Percentiles rank a stretch among this genome's conserved stretches.
Conservation (phyloP, 2,113 vertebrate species). For the Sphaerodactylus townsendi region DNA sequence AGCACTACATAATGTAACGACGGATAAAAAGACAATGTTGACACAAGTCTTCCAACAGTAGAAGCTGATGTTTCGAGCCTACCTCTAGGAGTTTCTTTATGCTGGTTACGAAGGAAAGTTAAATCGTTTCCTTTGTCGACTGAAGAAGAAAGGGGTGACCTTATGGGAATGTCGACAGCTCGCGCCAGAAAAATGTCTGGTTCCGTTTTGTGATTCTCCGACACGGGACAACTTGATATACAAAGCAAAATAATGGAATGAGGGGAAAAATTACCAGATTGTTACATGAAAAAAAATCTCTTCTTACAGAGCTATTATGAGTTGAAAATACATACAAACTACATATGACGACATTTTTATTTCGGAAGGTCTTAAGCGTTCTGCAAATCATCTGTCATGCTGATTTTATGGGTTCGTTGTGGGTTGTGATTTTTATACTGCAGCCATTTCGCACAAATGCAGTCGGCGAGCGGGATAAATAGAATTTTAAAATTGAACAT, state of each 20-base stretch:
- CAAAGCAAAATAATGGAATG: conserved; percentile 1
- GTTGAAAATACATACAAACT: background rate
- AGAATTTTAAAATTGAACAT: background rate
- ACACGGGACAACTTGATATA: conserved; percentile 45
- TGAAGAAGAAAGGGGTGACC: conserved; percentile 8
- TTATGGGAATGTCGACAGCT: background rate
- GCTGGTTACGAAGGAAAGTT: conserved; percentile 5
- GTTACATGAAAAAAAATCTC: background rate
- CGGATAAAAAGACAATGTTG: background rate
- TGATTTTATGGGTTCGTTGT: too few relatives aligned
- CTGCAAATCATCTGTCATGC: background rate
- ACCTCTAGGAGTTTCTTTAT: conserved; percentile 62
- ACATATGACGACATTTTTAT: background rate
- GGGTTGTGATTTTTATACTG: too few relatives aligned
- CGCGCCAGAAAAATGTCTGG: background rate
- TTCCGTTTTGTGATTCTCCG: conserved; percentile 12
- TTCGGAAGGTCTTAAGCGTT: background rate
- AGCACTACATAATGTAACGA: background rate
- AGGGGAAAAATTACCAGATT: conserved; percentile 21
- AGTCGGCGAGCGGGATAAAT: background rate
- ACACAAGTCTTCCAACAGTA: background rate
- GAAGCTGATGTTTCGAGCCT: conserved; percentile 27
- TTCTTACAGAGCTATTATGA: background rate
- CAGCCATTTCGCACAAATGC: background rate
- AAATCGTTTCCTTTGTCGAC: conserved; percentile 28